Percentiles rank a stretch among this genome's conserved stretches.
These are phyloP conservation scores for Excalfactoria chinensis DNA, from an alignment of 2,113 vertebrate genomes.

Conservation along the genomic window DNA sequence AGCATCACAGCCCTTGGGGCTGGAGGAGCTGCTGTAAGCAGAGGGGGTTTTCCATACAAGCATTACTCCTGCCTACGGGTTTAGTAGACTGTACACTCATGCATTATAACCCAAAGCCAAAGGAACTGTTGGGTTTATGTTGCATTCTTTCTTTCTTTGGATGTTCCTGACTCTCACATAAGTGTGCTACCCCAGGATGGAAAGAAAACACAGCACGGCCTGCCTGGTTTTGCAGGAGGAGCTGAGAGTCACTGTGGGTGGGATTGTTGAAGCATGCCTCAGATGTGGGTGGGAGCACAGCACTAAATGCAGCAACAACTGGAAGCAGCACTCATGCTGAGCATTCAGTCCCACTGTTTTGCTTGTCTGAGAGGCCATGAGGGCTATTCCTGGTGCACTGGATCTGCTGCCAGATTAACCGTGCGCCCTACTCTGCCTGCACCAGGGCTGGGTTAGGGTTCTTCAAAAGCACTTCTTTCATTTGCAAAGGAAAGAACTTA, in stretches of 20 bases:
- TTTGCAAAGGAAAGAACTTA: neutral
- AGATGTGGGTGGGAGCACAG: neutral
- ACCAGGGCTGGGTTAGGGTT: neutral
- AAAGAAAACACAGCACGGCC: neutral
- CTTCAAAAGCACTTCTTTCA: neutral
- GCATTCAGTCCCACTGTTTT: rapidly evolving
- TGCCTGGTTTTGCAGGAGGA: neutral
- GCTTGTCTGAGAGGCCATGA: neutral
- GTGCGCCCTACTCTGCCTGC: rapidly evolving
- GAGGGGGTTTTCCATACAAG: too few relatives aligned
- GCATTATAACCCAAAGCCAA: neutral
- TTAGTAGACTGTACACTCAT: neutral
- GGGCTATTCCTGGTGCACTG: neutral
- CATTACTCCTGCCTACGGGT: neutral
- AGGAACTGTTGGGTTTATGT: neutral
- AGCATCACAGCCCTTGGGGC: neutral
- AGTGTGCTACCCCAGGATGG: neutral
- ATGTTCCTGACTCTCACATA: neutral
- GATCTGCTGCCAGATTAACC: neutral
- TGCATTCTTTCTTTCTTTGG: neutral
- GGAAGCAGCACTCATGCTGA: neutral
- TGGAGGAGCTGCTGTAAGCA: neutral
- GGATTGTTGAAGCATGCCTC: neutral
- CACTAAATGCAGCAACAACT: neutral
- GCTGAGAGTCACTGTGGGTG: neutral